phyloP scores from a whole-genome alignment of 2,113 vertebrate species.

The Serilophus lunatus region DNA sequence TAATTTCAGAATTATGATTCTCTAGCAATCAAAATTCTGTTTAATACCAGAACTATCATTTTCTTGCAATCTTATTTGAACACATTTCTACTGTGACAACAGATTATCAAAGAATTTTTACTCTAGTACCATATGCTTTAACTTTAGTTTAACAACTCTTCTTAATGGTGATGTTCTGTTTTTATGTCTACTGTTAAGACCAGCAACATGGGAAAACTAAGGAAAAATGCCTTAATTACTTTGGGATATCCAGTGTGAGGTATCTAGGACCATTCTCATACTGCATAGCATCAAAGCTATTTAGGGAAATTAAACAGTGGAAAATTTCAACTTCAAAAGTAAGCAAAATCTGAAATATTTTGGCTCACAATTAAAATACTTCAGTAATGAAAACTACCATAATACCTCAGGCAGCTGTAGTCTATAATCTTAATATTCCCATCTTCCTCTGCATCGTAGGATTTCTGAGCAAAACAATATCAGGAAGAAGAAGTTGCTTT shows the following conservation, averaged over 20 bases:
- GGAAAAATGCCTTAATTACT: background rate
- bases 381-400: background rate
- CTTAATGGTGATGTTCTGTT: background rate
- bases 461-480: background rate
- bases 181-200: background rate
- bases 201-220: background rate
- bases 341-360: conserved; percentile 43
- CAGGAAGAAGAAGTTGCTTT: background rate
- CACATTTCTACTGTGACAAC: background rate
- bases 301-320: conserved; percentile 42
- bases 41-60: background rate
- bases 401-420: conserved; percentile 10
- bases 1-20: background rate
- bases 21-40: background rate
- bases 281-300: background rate
- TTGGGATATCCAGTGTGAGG: background rate
- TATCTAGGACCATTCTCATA: background rate
- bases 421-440: background rate
- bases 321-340: conserved; percentile 12
- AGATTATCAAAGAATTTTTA: background rate
- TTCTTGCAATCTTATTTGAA: background rate
- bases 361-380: conserved; percentile 14
- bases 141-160: background rate
- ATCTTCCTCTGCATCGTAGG: background rate
- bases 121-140: background rate